Conservation (phyloP, 2,113 vertebrate genomes). For the Myxocyprinus asiaticus region DNA sequence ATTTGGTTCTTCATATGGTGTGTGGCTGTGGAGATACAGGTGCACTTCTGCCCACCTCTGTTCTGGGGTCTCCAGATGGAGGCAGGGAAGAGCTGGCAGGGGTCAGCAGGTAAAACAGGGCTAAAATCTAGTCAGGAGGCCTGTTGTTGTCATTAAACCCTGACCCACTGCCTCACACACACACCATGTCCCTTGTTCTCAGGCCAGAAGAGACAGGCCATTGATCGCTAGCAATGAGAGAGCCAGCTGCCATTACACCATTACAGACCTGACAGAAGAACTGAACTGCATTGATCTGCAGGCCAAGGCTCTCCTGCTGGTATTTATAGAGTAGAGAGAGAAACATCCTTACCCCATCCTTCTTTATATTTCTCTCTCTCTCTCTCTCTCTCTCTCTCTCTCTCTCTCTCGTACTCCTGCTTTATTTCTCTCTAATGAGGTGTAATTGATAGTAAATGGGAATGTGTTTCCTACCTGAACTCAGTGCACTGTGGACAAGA, state of each 20-base stretch:
- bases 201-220: conserved; percentile 75
- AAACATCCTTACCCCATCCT: conserved; percentile 34
- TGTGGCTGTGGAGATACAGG: neutral
- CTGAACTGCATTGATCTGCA: conserved; percentile 84
- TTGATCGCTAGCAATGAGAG: conserved; percentile 83
- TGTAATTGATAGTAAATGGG: conserved; percentile 94
- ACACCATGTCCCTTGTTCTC: conserved; percentile 65
- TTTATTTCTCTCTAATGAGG: conserved; percentile 66
- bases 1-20: neutral
- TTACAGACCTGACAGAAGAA: conserved; percentile 86
- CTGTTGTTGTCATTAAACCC: conserved; percentile 67
- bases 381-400: conserved; percentile 57
- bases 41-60: conserved; percentile 2
- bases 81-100: neutral
- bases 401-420: too few species aligned
- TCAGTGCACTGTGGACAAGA: conserved; percentile 84
- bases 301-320: conserved; percentile 79
- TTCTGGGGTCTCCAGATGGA: neutral
- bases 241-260: conserved; percentile 82
- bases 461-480: conserved; percentile 87
- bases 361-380: conserved; percentile 68
- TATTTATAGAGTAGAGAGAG: conserved; percentile 85
- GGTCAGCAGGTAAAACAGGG: conserved; percentile 28
- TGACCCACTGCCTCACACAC: conserved; percentile 19
- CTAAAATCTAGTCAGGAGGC: conserved; percentile 36